These are phyloP conservation scores for Rhagophthalmus giganteus DNA, from an alignment of 2,888 invertebrate genomes.

Conservation along the genomic window DNA sequence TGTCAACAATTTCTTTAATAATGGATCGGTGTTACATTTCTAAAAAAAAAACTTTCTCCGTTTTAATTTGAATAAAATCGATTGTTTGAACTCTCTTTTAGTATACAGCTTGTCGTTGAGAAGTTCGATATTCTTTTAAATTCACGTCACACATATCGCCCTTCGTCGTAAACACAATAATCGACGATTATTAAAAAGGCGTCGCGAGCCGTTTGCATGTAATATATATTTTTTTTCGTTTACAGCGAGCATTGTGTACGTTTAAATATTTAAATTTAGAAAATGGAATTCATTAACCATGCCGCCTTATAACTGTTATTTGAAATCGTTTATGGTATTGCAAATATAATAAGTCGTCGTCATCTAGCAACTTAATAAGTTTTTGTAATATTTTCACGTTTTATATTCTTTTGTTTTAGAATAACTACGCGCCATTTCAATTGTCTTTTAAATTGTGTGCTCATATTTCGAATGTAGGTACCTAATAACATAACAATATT, in stretches of 20 bases:
- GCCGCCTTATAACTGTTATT: constrained; percentile 26
- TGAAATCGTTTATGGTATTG: constrained; percentile 27
- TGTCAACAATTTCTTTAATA: constrained; percentile 16
- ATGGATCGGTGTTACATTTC: constrained; percentile 15
- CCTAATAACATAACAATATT: too few species aligned
- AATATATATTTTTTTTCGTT: neutral
- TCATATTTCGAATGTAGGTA: too few species aligned
- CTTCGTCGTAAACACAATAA: constrained; percentile 6
- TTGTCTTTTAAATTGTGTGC: constrained; percentile 17
- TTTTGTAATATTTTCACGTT: constrained; percentile 25
- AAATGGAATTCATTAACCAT: constrained; percentile 25
- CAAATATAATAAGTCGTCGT: constrained; percentile 20
- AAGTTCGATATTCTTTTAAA: constrained; percentile 3
- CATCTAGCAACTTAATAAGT: constrained; percentile 17
- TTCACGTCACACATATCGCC: constrained; percentile 3
- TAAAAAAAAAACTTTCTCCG: constrained; percentile 19
- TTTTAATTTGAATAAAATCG: constrained; percentile 19
- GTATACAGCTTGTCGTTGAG: constrained; percentile 16
- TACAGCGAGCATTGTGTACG: constrained; percentile 14
- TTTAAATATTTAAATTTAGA: constrained; percentile 26
- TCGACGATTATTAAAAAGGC: constrained; percentile 3
- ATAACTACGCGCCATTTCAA: constrained; percentile 20
- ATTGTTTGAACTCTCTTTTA: constrained; percentile 19
- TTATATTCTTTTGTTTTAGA: constrained; percentile 20
- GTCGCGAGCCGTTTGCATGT: constrained; percentile 1